phyloP scores from a whole-genome alignment of 2,888 invertebrate genomes.

The Protophormia terraenovae region DNA sequence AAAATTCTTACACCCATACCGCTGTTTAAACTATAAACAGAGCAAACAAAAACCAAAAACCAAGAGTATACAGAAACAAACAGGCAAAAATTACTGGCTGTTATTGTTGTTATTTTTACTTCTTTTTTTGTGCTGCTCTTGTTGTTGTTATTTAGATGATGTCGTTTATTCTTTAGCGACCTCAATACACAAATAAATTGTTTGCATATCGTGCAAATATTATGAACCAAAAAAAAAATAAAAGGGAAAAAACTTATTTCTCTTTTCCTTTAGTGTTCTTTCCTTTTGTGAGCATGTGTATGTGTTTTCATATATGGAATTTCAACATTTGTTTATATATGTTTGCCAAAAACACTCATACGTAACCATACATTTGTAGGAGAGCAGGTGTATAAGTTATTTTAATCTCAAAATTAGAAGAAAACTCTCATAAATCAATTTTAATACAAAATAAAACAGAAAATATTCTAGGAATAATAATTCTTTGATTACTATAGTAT shows the following conservation, averaged over 20 bases:
- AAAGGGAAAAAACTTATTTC: slow-evolving; percentile 2
- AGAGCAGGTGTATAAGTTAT: neutral
- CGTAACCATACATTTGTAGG: neutral
- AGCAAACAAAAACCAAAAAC: neutral
- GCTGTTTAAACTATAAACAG: neutral
- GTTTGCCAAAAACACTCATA: slow-evolving; percentile 35
- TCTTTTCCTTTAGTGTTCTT: neutral
- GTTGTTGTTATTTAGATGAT: slow-evolving; percentile 57
- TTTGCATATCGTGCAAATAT: slow-evolving; percentile 64
- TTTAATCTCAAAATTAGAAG: no score
- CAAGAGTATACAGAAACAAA: neutral
- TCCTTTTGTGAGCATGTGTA: neutral
- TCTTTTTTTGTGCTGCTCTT: slow-evolving; percentile 21
- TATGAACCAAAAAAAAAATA: slow-evolving; percentile 31
- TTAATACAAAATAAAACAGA: no score
- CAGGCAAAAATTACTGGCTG: slow-evolving; percentile 52
- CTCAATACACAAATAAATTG: slow-evolving; percentile 65
- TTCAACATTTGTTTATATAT: neutral
- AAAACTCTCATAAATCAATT: no score
- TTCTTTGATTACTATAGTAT: no score
- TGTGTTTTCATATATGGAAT: slow-evolving; percentile 42
- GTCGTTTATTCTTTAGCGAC: slow-evolving; percentile 63
- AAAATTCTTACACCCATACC: neutral
- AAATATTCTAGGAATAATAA: no score
- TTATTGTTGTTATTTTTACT: slow-evolving; percentile 3